Base-by-base conservation (phyloP, 2,888 invertebrate species). In the Azorinus chamasolen region DNA sequence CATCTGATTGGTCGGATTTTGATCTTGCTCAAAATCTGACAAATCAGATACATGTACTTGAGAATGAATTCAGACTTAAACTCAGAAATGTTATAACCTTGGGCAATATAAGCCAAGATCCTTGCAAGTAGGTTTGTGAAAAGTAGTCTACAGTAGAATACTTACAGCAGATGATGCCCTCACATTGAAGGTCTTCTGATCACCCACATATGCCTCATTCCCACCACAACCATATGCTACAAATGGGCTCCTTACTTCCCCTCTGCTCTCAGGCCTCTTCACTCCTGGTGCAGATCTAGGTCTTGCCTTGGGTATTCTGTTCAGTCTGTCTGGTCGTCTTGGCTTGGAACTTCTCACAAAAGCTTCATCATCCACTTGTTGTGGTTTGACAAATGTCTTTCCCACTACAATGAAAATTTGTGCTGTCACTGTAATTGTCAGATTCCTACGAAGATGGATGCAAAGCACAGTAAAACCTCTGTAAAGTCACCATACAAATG, bases 111-210 rank as follows among this genome's bases (percentile, higher is more conserved):
- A n/a, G n/a, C n/a, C n/a, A n/a, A n/a, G n/a, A n/a, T n/a, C n/a
- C n/a, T n/a, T n/a, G n/a, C n/a, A n/a, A n/a, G n/a, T n/a, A n/a
- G n/a, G n/a, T n/a, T n/a, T n/a, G n/a, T n/a, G n/a, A n/a, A n/a
- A n/a, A n/a, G n/a, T n/a, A n/a, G n/a, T n/a, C n/a, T n/a, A n/a
- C n/a, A n/a, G n/a, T n/a, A n/a, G n/a, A 2, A 62, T 37, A 79
- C 83, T 76, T 77, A 87, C 87, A 41, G 86, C 86, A 48, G 78
- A 79, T n/a, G 87, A 81, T 24, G 85, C 84, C 46, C 84, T 71
- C 39, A 87, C 76, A 69, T 87, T 87, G 62, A 83, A 83, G 37
- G 86, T 86, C 64, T 81, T 84, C 69, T 84, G 76, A 18, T 64
- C 61, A 6, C 83, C 82, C 18, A 75, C 59, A 27, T 53, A 43